Base-by-base conservation (phyloP, 2,888 invertebrate species). In the Monoplex corrugatus region DNA sequence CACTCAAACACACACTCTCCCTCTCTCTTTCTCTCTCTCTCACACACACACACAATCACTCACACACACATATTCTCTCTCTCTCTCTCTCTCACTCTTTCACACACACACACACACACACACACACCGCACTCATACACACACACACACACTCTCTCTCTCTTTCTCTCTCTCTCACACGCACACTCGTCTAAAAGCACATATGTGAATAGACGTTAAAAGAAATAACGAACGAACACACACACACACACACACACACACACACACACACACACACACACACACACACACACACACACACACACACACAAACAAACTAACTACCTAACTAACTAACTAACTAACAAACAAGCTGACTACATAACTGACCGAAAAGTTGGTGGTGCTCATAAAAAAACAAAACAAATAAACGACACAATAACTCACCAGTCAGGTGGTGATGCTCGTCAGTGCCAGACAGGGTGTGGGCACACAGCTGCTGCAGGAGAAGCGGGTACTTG, bases 371-470 rank as follows among this genome's bases (percentile, higher is more conserved):
- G 92, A 96, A 95, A 96, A 99, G 97, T 97, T 99, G 99, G 95
- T 98, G 97, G 96, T 99, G 98, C 97, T 99, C 99, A 94, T 99
- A n/a, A n/a, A n/a, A n/a, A n/a, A 8, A 50, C 50, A 50, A 8
- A 50, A 8, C 8, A 8, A 50, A 50, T 16, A 8, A 50, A 8
- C 16, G 10, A 50, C 16, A 13, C 50, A 8, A 8, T 16, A 50
- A 50, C 92, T 84, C 90, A 97, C 97, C 97, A 92, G 96, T 95
- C 96, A 99, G 97, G 97, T 99, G 99, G 95, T 98, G 97, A 96
- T 99, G 98, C 97, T 99, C 99, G 94, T 99, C 98, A 92, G 98
- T 98, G 95, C 98, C 97, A 91, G 98, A 97, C 96, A 98, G 98
- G 93, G 99, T 99, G 95, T 99, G 97, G 97, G 98, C 98, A 96